Percentiles rank a stretch among this genome's conserved stretches.
phyloP scores from a whole-genome alignment of 2,113 vertebrate species.

The Hyperopisus bebe region DNA sequence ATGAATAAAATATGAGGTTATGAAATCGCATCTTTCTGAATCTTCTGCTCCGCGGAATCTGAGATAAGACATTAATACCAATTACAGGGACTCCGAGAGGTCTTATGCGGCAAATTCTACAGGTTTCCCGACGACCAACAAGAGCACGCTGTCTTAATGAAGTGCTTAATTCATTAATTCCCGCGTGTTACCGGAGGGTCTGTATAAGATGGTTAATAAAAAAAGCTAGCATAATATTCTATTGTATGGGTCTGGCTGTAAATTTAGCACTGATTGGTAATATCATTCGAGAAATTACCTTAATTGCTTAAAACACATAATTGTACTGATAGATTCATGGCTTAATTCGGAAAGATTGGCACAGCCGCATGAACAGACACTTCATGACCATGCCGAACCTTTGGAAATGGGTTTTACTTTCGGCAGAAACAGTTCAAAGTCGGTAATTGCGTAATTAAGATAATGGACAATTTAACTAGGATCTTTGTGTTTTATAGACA shows the following conservation, averaged over 20 bases:
- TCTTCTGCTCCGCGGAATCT: conserved; percentile 78
- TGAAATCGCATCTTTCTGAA: conserved; percentile 63
- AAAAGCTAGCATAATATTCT: conserved; percentile 72
- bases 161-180: conserved; percentile 87
- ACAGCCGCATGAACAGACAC: conserved; percentile 64
- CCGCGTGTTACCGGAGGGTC: conserved; percentile 63
- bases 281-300: conserved; percentile 68
- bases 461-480: not conserved
- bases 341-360: conserved; percentile 68
- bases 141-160: conserved; percentile 89
- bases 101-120: conserved; percentile 79
- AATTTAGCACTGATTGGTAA: conserved; percentile 63
- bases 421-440: not conserved
- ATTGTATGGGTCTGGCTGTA: conserved; percentile 69
- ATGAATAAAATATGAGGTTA: conserved; percentile 93
- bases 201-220: conserved; percentile 68
- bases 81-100: conserved; percentile 84
- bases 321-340: conserved; percentile 75
- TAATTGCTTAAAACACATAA: conserved; percentile 83
- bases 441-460: not conserved
- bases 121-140: conserved; percentile 78
- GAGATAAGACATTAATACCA: conserved; percentile 94
- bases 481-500: not conserved
- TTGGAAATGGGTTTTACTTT: conserved; percentile 7
- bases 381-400: not conserved